Percentiles rank a stretch among this genome's conserved stretches.
These are phyloP conservation scores for Arion vulgaris DNA, from an alignment of 1,140 invertebrate species.

Conservation along the genomic window DNA sequence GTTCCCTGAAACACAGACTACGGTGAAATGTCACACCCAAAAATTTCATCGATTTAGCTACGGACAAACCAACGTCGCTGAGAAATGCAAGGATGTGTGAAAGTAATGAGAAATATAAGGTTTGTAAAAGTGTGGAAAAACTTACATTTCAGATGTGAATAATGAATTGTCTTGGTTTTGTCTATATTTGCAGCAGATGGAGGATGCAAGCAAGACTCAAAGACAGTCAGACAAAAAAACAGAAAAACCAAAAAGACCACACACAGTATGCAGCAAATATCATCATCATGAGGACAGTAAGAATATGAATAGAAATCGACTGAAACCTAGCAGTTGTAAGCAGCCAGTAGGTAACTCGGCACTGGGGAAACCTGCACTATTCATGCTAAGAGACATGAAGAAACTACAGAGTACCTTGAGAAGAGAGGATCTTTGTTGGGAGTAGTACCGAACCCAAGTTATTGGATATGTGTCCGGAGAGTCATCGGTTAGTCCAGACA, in stretches of 20 bases:
- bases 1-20: too few relatives aligned
- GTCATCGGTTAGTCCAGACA: too few relatives aligned
- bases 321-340: conserved; percentile 18
- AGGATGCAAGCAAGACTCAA: conserved; percentile 22
- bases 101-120: conserved; percentile 14
- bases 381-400: conserved; percentile 69
- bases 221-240: background rate
- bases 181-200: conserved; percentile 24
- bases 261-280: background rate
- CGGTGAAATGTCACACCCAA: too few relatives aligned
- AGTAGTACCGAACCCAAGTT: conserved; percentile 55
- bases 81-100: too few relatives aligned
- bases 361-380: conserved; percentile 53
- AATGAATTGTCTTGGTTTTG: background rate
- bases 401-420: conserved; percentile 69
- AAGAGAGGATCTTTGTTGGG: conserved; percentile 69
- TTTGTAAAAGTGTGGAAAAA: too few relatives aligned
- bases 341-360: conserved; percentile 25
- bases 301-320: background rate
- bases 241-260: conserved; percentile 40
- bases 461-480: too few relatives aligned
- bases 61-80: too few relatives aligned
- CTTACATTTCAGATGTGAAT: too few relatives aligned
- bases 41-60: too few relatives aligned
- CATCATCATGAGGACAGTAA: background rate